Percentiles rank a stretch among this genome's conserved stretches.
These are phyloP conservation scores for Synergus japonicus DNA, from an alignment of 2,888 invertebrate species.

Conservation along the genomic window DNA sequence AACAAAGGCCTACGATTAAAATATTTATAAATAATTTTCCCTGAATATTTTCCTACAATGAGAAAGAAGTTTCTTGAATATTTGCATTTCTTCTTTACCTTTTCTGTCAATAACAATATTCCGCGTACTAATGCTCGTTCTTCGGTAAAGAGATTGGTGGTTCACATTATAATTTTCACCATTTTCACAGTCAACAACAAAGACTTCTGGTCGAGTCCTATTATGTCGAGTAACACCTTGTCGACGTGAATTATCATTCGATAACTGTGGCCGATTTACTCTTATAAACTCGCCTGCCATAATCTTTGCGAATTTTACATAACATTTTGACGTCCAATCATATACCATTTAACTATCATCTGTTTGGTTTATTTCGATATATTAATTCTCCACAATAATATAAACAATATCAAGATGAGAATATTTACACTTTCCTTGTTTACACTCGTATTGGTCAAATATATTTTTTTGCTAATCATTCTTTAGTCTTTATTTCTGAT, in stretches of 20 bases:
- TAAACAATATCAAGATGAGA: not conserved
- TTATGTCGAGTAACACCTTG: not conserved
- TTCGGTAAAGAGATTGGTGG: not conserved
- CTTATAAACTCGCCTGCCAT: slow-evolving; percentile 30
- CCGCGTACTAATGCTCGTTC: not conserved
- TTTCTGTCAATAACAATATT: not conserved
- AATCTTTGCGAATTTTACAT: slow-evolving; percentile 24
- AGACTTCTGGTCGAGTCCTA: slow-evolving; percentile 50
- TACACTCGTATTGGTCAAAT: not conserved
- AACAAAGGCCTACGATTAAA: too few species aligned
- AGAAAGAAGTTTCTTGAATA: not conserved
- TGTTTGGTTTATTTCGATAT: not conserved
- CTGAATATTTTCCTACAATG: not conserved
- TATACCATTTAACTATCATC: not conserved
- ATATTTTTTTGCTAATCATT: not conserved
- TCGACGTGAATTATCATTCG: slow-evolving; percentile 5
- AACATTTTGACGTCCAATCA: slow-evolving; percentile 33
- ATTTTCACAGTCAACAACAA: slow-evolving; percentile 58
- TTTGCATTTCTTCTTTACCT: not conserved
- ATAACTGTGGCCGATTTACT: not conserved
- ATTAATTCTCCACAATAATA: not conserved
- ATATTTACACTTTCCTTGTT: not conserved
- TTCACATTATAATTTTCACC: slow-evolving; percentile 56
- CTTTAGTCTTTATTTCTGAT: too few species aligned
- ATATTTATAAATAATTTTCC: too few species aligned